These are phyloP conservation scores for Scelioninae gen. 2 DNA, from an alignment of 2,888 invertebrate genomes.

Conservation along the genomic window DNA sequence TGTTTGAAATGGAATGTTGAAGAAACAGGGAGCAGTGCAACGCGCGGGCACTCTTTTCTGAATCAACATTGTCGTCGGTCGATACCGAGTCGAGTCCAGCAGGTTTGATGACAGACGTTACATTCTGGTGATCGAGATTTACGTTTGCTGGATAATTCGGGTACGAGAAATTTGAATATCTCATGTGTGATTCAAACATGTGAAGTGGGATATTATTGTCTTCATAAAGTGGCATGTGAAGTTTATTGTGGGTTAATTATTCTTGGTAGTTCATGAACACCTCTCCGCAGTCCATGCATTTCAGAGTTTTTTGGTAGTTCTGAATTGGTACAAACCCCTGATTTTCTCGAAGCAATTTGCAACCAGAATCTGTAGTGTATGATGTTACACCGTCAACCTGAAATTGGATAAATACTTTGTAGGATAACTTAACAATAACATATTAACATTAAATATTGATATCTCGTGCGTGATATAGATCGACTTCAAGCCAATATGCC, in stretches of 20 bases:
- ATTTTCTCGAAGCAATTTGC: constrained; percentile 69
- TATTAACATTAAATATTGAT: too few species aligned
- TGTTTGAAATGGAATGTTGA: constrained; percentile 70
- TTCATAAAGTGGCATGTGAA: constrained; percentile 67
- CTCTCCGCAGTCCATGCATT: constrained; percentile 69
- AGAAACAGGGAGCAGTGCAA: constrained; percentile 71
- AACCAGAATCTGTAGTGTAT: constrained; percentile 65
- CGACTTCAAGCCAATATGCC: too few species aligned
- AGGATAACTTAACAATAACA: too few species aligned
- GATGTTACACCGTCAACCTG: constrained; percentile 69
- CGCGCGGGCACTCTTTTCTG: constrained; percentile 67
- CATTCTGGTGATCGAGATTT: constrained; percentile 35
- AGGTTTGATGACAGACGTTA: constrained; percentile 17
- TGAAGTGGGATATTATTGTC: constrained; percentile 66
- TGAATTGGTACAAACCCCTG: constrained; percentile 66
- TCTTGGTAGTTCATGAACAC: constrained; percentile 70
- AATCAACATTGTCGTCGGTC: constrained; percentile 23
- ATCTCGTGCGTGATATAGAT: too few species aligned
- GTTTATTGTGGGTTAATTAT: constrained; percentile 64
- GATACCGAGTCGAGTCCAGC: constrained; percentile 1
- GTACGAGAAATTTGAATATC: constrained; percentile 65
- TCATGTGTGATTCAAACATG: constrained; percentile 69
- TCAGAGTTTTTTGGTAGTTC: constrained; percentile 66
- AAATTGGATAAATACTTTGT: too few species aligned
- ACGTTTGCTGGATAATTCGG: constrained; percentile 56